Evolutionary conservation across 2,888 invertebrate genomes (phyloP), one percentile per base, ranked within the genome.

Genomic region (Anthrax anthrax): DNA sequence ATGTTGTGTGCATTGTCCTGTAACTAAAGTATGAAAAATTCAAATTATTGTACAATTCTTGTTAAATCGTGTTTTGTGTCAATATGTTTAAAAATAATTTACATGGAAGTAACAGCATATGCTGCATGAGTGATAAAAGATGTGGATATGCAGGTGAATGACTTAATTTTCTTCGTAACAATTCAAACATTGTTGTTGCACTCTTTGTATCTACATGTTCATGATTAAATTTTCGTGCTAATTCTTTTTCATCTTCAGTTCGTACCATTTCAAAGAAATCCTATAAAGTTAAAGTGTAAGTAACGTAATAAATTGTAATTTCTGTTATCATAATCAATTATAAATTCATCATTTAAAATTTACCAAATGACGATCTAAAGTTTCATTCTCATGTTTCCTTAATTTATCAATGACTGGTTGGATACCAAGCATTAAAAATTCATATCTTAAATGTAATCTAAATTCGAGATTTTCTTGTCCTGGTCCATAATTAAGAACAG

Each of bases 211-310:
- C 94, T 43, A 95, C 82, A 66, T 94, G 92, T 56, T 88, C 86
- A 62, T 83, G 80, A 62, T 91, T 89, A 70, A 90, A 92, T 57
- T 88, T 81, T 52, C 91, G 76, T 5, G 91, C 87, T 51, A 97
- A 67, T 63, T 95, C 92, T 58, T 89, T 84, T 65, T 97, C 97
- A 67, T 97, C 97, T 69, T 96, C 95, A 60, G 84, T 87, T 40
- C 96, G 78, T 18, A 95, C 87, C 92, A 96, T 94, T 71, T 97
- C 97, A 71, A 97, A 97, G 70, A 97, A 92, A 66, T 97, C 96
- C 67, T 65, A 37, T 1, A 27, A 29, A 18, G 41, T 2, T 14
- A 38, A n/a, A n/a, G n/a, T n/a, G n/a, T n/a, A n/a, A 19, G 13
- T 23, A 32, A 29, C 16, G n/a, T 9, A 19, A 41, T 37, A 8